Evolutionary conservation across 2,888 invertebrate genomes (phyloP), one percentile per base, ranked within the genome.

Genomic region (Clanis bilineata): DNA sequence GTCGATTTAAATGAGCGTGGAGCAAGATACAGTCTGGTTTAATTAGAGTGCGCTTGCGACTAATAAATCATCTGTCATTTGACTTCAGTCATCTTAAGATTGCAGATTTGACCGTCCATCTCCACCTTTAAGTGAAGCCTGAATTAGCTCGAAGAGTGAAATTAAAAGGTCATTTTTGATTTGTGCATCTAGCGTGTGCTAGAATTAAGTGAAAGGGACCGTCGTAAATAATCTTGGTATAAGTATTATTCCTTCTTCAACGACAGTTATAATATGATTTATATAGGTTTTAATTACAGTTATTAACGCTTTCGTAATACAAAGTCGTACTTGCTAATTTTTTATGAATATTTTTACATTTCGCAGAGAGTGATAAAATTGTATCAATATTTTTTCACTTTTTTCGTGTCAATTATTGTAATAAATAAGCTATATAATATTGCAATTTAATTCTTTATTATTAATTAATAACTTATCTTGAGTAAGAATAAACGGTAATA

Each of bases 11-110:
- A 86, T 87, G 85, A 82, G 85, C 87, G 86, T 85, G 85, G 82
- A 88, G 86, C 87, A 79, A 82, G 80, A 81, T 82, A 82, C 82
- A 80, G 79, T 64, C 70, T 80, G 73, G 78, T 75, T 79, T 87
- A 88, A 88, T 88, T 87, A 88, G 84, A 82, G 77, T 77, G 74
- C 70, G 80, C 18, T 28, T 32, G 51, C 71, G 72, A 72, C 66
- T 74, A 75, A 82, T 86, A 84, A 83, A 86, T 87, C 85, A 86
- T 86, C 74, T 69, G 74, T 78, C 77, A 80, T 76, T 77, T 72
- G 58, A 58, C 47, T 71, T 72, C 72, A 69, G 71, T 72, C 72
- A 69, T 61, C 61, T 59, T 64, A 72, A 69, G 66, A 68, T 68
- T 65, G 68, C 71, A 69, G 64, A 64, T 66, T 66, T 64, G 56